Evolutionary conservation across 2,113 vertebrate genomes (phyloP).

Genomic region (Calcarius ornatus): DNA sequence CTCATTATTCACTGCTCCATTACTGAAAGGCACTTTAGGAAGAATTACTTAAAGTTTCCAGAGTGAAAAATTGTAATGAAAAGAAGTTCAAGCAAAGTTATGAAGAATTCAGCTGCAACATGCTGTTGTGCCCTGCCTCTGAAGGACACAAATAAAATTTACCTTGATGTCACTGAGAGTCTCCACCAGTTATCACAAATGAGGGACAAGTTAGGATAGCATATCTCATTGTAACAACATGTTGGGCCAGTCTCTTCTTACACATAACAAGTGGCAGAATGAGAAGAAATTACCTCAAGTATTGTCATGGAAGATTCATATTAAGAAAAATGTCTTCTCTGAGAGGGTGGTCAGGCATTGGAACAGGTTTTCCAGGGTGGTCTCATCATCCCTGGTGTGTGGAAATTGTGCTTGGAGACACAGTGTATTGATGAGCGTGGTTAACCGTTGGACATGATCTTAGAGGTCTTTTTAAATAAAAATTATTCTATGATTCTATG

Average conservation of each 20-base stretch:
- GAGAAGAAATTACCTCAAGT: not conserved
- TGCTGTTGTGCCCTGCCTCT: not conserved
- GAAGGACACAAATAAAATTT: not conserved
- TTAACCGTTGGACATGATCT: not conserved
- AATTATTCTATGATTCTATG: not conserved
- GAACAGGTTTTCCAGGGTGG: not conserved
- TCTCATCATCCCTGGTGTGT: not conserved
- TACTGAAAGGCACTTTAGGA: not conserved
- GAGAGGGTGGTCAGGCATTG: not conserved
- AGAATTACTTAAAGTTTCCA: not conserved
- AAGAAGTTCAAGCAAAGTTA: not conserved
- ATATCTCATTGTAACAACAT: fast-evolving
- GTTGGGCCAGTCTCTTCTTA: not conserved
- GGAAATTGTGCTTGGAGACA: not conserved
- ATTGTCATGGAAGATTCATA: not conserved
- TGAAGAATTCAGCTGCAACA: not conserved
- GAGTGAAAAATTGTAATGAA: not conserved
- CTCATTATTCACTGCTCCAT: not conserved
- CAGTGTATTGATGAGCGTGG: not conserved
- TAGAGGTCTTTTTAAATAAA: not conserved
- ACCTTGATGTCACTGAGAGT: not conserved
- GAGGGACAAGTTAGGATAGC: not conserved
- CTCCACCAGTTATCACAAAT: not conserved
- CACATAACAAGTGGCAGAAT: not conserved
- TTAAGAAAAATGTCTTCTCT: not conserved